Evolutionary conservation across 2,797 vertebrate species (phyloP), one percentile per base, ranked within the genome.

Genomic region (Betta splendens): DNA sequence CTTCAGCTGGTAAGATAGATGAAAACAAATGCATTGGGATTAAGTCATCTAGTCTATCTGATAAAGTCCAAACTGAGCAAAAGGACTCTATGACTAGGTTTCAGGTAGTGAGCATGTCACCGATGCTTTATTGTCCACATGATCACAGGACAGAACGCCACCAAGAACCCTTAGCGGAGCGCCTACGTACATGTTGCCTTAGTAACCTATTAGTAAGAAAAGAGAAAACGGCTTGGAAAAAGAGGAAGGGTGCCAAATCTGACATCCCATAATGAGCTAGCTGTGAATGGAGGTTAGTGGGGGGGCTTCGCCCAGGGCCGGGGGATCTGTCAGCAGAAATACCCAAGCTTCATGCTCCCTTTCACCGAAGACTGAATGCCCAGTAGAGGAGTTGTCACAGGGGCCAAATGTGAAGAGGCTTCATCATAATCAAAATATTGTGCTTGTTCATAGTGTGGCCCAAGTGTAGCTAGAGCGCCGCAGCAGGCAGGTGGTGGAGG

Each of bases 241-340:
- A 71, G 48, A 68, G 61, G 44, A 67, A 49, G 43, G 60, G 72
- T 64, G 61, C 59, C 79, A 83, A 77, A 83, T 55, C 72, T 86
- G 80, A 86, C 85, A 81, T 84, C 75, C 69, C 40, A 87, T 88
- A 86, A 89, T 82, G 82, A 86, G 76, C 52, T 38, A 44, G 49
- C 70, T 69, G 59, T 85, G 83, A 88, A 85, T 74, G 64, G 66
- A 52, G 65, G 79, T 71, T 69, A 46, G 69, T 49, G 31, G 75
- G 28, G 78, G 80, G 72, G 72, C 44, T 64, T 70, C 37, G 55
- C 40, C 72, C 37, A 38, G 52, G 64, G 28, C 59, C 57, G 17
- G n/a, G 31, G 46, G 63, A 49, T 51, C 63, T 77, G 80, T 83
- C 84, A 77, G 71, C 72, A 77, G 80, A 77, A 85, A 85, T 85